Evolutionary conservation across 1,140 invertebrate species (phyloP), one percentile per base, ranked within the genome.

Genomic region (Onthophagus taurus): DNA sequence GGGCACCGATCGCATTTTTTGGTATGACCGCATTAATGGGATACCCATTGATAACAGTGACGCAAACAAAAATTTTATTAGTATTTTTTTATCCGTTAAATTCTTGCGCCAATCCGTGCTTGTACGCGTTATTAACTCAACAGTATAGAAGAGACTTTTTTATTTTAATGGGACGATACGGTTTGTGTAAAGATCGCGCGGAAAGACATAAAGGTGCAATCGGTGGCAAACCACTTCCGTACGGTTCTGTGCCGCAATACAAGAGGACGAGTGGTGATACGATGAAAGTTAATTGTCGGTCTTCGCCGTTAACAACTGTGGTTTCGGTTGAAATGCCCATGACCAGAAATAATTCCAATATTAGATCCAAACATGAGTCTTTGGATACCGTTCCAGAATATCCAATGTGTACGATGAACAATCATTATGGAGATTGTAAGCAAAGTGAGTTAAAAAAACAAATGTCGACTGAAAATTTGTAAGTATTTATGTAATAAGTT

Each of bases 31-130:
- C 89, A 1, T 62, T 81, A 11, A 70, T 81, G 2, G 88, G 88
- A 1, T 72, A 74, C 44, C 86, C 89, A 0, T 64, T 94, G 17
- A 89, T 93, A 11, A 78, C 83, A 55, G 82, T 92, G 2, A 85
- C 83, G 2, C 73, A 89, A 55, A 86, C 89, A 0, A 94, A 94
- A 65, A 86, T 93, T 39, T 66, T 93, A 5, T 67, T 93, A 2
- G 87, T 94, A 0, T 89, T 93, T 57, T 89, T 94, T 58, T 93
- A 92, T 59, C 90, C 90, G 0, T 63, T 94, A n/a, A 94, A 94
- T 65, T 85, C 88, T 0, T 90, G 87, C 56, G 85, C 86, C 16
- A 93, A 94, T 71, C 90, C 90, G 1, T 91, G 89, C 65, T 65
- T 94, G 0, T 94, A 94, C 63, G 89, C 87, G 2, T 82, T 94